Evolutionary conservation across 2,113 vertebrate species (phyloP), one percentile per base, ranked within the genome.

Genomic region (Amazona vittata): DNA sequence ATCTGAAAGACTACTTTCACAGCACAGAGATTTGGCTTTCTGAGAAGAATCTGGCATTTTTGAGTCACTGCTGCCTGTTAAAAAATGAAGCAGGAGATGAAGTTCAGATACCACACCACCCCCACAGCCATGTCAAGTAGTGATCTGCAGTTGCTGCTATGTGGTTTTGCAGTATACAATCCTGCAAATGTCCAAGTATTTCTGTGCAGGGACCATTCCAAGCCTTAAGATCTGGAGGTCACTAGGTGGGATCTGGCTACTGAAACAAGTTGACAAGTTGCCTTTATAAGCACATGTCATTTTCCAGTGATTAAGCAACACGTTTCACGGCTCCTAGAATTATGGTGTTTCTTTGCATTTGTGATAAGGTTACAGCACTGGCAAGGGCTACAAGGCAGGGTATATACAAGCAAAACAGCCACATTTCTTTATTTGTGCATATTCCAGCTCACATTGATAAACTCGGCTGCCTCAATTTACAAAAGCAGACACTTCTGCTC

Each of bases 31-130:
- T 81, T 93, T 82, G 77, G 52, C 39, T 90, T 93, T 89, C 88
- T 93, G 86, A 81, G 64, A n/a, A 86, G 44, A 76, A 39, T 94
- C n/a, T 86, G 83, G 59, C 80, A 89, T 53, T 92, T 95, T 82
- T 89, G 80, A 96, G 33, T 93, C 80, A 91, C 39, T 84, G 80
- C 2, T 13, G 64, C 46, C 88, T 69, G 44, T 86, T 89, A 83
- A 78, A 86, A 92, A 92, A 44, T 39, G 7, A 94, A 95, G 73
- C 15, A 17, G 35, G 57, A 93, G 47, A 95, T 47, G n/a, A 88
- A 88, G 39, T 89, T 55, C 29, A 67, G 39, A 70, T 70, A 81
- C 59, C 37, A 74, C 57, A 67, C 33, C 60, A 49, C n/a, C 43
- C 31, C 63, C 90, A 78, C 26, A 49, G 26, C 75, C 25, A 24